Evolutionary conservation across 1,140 invertebrate genomes (phyloP), one percentile per base, ranked within the genome.

Genomic region (Ectropis grisescens): DNA sequence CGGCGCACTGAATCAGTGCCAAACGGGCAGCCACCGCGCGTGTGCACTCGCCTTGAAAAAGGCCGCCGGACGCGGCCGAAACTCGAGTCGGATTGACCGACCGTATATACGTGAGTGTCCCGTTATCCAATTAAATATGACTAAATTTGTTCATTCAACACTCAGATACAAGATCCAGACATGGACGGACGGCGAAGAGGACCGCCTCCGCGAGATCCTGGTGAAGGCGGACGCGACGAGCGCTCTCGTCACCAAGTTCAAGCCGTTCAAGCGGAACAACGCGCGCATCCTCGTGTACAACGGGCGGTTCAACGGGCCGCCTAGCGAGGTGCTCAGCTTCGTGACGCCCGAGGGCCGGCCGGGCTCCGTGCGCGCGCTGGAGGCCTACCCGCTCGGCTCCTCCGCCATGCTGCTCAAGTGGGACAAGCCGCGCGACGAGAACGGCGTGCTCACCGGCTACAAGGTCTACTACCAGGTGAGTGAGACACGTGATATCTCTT

Each of bases 131-230:
- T n/a, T n/a, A n/a, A n/a, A n/a, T n/a, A n/a, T n/a, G n/a, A n/a
- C n/a, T n/a, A n/a, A n/a, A n/a, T n/a, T n/a, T n/a, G n/a, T n/a
- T n/a, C n/a, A n/a, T n/a, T n/a, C n/a, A n/a, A n/a, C n/a, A n/a
- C n/a, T n/a, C n/a, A n/a, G n/a, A 7, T 98, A 98, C 71, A 97
- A 97, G 78, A 94, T 98, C 33, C 92, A 96, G 78, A 96, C 93
- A 1, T 98, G 96, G 96, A 94, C 91, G 2, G 92, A 94, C n/a
- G 92, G 92, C 27, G 88, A 90, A 19, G 88, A 91, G 56, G 88
- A 91, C 37, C 87, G 86, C 6, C 80, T 90, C 28, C 85, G 92
- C 32, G 93, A 96, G 74, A 91, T 94, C 28, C 85, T 92, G 28
- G 86, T 94, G n/a, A 89, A 88, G 55, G 87, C 87, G 1, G 89